Conservation (phyloP, 2,113 vertebrate species). For the Petromus typicus region DNA sequence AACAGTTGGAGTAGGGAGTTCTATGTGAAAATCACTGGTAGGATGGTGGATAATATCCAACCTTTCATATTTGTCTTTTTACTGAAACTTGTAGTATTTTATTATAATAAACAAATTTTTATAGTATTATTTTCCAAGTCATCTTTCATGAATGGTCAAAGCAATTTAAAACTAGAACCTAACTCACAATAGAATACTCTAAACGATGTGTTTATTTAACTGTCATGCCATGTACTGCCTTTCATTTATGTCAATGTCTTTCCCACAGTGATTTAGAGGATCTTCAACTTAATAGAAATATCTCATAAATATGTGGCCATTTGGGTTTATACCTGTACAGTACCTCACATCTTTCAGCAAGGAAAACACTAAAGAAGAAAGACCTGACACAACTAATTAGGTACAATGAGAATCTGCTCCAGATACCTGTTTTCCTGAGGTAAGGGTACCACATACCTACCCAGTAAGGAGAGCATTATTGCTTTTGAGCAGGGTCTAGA, state of each 20-base stretch:
- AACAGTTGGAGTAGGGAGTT: neutral
- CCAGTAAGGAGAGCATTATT: neutral
- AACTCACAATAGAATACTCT: neutral
- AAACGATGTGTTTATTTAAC: neutral
- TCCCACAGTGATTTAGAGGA: neutral
- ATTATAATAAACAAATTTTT: neutral
- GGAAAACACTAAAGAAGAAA: neutral
- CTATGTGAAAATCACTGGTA: neutral
- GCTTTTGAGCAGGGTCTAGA: neutral
- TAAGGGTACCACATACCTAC: neutral
- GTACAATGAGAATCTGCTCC: neutral
- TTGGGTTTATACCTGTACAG: neutral
- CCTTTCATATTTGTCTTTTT: neutral
- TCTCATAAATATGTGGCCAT: neutral
- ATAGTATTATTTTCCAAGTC: neutral
- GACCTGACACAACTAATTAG: neutral
- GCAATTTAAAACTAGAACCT: neutral
- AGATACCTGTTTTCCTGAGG: neutral
- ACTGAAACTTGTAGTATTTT: neutral
- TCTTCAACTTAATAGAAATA: neutral
- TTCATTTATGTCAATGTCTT: neutral
- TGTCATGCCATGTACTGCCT: neutral
- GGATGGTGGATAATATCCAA: neutral
- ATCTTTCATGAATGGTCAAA: neutral
- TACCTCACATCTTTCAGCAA: neutral